A percentile compares a stretch with the other conserved stretches of the same genome.
Evolutionary conservation across 2,888 invertebrate species (phyloP).

Genomic region (Branchellion lobata): DNA sequence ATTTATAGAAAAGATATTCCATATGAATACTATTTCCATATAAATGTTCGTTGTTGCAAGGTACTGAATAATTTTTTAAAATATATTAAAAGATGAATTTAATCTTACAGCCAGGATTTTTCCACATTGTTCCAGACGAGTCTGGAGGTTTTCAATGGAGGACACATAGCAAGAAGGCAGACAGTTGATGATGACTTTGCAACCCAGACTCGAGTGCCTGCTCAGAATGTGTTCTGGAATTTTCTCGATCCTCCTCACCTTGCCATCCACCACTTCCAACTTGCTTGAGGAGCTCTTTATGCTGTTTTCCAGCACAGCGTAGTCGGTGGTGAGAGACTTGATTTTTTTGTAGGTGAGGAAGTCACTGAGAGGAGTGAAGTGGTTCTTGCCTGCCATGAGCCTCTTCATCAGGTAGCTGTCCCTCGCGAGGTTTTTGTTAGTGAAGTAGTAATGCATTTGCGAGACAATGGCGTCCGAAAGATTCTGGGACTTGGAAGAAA

Average conservation of each 20-base stretch:
- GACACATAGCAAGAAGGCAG: conserved; percentile 81
- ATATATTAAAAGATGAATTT: too few species aligned
- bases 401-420: conserved; percentile 93
- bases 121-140: conserved; percentile 80
- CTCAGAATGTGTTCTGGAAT: conserved; percentile 60
- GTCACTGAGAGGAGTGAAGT: conserved; percentile 88
- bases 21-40: too few species aligned
- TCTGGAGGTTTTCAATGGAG: conserved; percentile 85
- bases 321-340: conserved; percentile 88
- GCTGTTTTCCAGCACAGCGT: conserved; percentile 86
- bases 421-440: conserved; percentile 88
- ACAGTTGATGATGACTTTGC: conserved; percentile 83
- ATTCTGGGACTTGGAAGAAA: conserved; percentile 53
- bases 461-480: conserved; percentile 57
- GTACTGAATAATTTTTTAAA: too few species aligned
- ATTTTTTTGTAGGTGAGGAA: conserved; percentile 93
- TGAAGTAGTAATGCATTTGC: conserved; percentile 88
- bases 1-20: too few species aligned
- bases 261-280: conserved; percentile 87
- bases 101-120: conserved; percentile 87
- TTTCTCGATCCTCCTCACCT: conserved; percentile 79
- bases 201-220: conserved; percentile 87
- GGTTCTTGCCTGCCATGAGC: conserved; percentile 89
- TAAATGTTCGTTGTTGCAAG: too few species aligned
- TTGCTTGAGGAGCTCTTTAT: conserved; percentile 72